phyloP scores from a whole-genome alignment of 2,888 invertebrate species.

The Lasioglossum oenotherae region DNA sequence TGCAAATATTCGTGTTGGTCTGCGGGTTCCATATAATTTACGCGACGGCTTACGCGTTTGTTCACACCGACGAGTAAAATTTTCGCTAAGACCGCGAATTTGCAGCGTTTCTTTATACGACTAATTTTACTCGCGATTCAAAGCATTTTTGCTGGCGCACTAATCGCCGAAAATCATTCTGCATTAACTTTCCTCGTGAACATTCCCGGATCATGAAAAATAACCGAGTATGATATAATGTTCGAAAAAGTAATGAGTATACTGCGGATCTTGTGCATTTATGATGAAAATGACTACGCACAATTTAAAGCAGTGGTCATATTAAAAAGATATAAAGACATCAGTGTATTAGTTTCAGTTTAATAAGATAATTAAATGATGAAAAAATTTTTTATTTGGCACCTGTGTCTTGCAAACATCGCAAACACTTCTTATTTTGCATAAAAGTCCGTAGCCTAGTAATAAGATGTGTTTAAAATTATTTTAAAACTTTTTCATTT shows the following conservation, averaged over 20 bases:
- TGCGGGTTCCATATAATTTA: constrained; percentile 2
- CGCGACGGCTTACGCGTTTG: constrained; percentile 6
- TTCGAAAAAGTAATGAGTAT: not conserved
- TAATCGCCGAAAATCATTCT: not conserved
- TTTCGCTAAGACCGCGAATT: constrained; percentile 6
- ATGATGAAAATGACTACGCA: too few species aligned
- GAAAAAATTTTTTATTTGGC: too few species aligned
- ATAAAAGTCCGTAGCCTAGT: too few species aligned
- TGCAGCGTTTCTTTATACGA: not conserved
- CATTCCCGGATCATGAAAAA: not conserved
- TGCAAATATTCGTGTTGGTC: not conserved
- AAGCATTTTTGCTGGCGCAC: not conserved
- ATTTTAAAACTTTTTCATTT: too few species aligned
- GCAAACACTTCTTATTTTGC: too few species aligned
- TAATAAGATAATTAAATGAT: too few species aligned
- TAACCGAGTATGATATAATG: not conserved
- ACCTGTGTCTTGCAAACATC: too few species aligned
- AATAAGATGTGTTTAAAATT: too few species aligned
- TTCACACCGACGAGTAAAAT: constrained; percentile 6
- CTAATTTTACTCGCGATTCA: not conserved
- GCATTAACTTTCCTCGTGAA: not conserved
- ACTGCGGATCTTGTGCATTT: too few species aligned
- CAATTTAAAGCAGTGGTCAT: too few species aligned
- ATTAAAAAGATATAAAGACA: too few species aligned
- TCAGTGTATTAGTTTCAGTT: too few species aligned